Evolutionary conservation across 2,797 vertebrate genomes (phyloP), one percentile per base, ranked within the genome.

Genomic region (Carcharodon carcharias): DNA sequence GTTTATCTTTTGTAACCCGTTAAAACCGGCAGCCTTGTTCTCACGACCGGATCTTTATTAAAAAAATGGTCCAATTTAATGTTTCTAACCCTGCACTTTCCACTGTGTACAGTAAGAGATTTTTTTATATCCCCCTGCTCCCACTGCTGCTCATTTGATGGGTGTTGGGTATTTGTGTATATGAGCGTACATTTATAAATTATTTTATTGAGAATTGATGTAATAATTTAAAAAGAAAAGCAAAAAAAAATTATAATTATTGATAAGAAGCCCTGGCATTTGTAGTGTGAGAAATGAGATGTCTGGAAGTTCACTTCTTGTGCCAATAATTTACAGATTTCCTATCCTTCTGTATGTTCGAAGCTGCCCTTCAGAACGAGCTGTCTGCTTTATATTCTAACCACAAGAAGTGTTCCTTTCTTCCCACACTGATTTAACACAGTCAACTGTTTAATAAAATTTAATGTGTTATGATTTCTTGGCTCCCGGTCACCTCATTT

Each of bases 171-270:
- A 11, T 45, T 93, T 93, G 18, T 93, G 91, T 93, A 93, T 67
- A 65, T 45, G 61, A 65, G 91, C n/a, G 8, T 93, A 93, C n/a
- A 63, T 93, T 93, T 67, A 93, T 93, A 93, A 93, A 93, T 65
- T 65, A 93, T 93, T 93, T 67, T 93, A 93, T 93, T 93, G 91
- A 93, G 91, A 67, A 93, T 93, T 67, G 18, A 93, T 93, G 91
- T 65, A 67, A 45, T 40, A 45, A 93, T 45, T 67, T 93, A 45
- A 93, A 93, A 65, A 63, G 12, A 3, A n/a, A 40, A 40, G 35
- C 35, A 77, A 61, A 35, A 35, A 35, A 56, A 8, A 63, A 63
- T 40, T 40, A 61, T 16, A 65, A 92, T 65, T 23, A 93, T 93
- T 67, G 23, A 26, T 67, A 16, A 93, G 61, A 23, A 40, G 56